Conservation (phyloP, 2,888 invertebrate genomes). For the Helobdella robusta region DNA sequence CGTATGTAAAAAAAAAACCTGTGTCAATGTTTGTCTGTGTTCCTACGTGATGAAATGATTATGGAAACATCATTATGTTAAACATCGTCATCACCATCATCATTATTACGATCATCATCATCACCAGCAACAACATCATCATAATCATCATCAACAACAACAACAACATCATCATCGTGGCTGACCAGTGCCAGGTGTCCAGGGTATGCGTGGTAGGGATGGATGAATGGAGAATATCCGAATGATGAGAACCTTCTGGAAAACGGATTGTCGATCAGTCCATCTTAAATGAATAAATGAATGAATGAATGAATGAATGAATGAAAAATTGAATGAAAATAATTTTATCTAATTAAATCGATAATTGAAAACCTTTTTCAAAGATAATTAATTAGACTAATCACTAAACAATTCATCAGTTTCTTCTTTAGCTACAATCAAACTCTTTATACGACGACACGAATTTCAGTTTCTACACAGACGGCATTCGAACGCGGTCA, state of each 20-base stretch:
- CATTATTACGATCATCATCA: not conserved
- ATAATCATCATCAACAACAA: not conserved
- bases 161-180: not conserved
- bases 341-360: too few relatives aligned
- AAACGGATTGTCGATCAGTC: not conserved
- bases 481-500: too few relatives aligned
- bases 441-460: too few relatives aligned
- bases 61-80: not conserved
- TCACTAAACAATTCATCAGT: too few relatives aligned
- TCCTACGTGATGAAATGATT: not conserved
- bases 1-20: not conserved
- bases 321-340: too few relatives aligned
- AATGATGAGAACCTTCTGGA: not conserved
- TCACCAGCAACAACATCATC: not conserved
- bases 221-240: conserved; percentile 1
- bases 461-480: too few relatives aligned
- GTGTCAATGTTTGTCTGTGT: conserved; percentile 8
- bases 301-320: too few relatives aligned
- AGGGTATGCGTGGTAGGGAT: conserved; percentile 9
- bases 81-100: not conserved
- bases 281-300: too few relatives aligned
- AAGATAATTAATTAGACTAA: too few relatives aligned
- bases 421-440: too few relatives aligned
- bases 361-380: too few relatives aligned
- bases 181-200: not conserved